These are phyloP conservation scores for Cacatua alba DNA, from an alignment of 2,113 vertebrate genomes.

Conservation along the genomic window DNA sequence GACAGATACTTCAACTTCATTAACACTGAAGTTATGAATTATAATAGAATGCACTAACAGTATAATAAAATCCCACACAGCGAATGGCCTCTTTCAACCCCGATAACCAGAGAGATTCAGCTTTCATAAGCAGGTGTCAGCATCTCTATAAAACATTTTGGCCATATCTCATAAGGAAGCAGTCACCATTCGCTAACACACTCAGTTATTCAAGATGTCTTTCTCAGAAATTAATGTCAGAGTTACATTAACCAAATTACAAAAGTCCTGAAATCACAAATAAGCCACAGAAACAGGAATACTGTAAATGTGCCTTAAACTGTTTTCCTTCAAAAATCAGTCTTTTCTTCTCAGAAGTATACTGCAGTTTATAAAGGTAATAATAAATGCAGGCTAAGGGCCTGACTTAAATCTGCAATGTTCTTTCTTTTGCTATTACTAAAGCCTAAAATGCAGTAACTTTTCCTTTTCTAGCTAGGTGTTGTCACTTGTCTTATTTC, in stretches of 20 bases:
- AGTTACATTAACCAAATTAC: background rate
- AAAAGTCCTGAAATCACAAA: background rate
- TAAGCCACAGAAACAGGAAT: background rate
- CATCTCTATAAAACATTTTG: background rate
- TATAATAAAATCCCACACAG: background rate
- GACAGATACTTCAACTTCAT: slow-evolving; percentile 2
- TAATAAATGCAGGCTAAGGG: background rate
- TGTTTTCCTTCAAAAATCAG: background rate
- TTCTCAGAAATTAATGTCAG: background rate
- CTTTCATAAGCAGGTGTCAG: background rate
- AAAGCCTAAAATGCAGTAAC: background rate
- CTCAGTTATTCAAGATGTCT: background rate
- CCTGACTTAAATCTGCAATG: background rate
- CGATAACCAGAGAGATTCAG: background rate
- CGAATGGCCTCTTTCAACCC: background rate
- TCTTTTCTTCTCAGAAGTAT: background rate
- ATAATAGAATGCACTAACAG: background rate
- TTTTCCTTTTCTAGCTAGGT: background rate
- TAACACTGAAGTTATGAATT: slow-evolving; percentile 13
- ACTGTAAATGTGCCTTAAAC: background rate
- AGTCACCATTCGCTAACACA: background rate
- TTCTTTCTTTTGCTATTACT: background rate
- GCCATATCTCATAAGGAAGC: background rate
- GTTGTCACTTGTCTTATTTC: background rate
- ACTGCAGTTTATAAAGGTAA: background rate